Conservation (phyloP, 2,113 vertebrate species). For the Sylvietta virens region DNA sequence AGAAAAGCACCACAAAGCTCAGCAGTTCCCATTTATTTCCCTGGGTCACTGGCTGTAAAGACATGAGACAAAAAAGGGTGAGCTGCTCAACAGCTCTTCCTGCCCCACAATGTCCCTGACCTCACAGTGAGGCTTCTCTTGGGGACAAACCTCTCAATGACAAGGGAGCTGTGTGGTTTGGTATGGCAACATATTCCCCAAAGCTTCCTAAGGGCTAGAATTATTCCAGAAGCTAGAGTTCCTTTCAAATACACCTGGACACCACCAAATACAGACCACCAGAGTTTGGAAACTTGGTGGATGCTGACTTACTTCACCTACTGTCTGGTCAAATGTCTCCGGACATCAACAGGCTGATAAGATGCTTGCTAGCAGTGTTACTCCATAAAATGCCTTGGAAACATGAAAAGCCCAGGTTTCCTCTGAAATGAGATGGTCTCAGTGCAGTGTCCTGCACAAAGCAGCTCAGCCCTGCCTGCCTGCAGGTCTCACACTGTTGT, state of each 20-base stretch:
- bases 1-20: background rate
- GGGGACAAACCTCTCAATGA: background rate
- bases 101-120: fast-evolving
- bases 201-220: background rate
- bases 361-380: background rate
- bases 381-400: background rate
- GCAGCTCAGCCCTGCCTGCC: background rate
- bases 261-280: background rate
- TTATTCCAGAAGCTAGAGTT: background rate
- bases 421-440: background rate
- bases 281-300: background rate
- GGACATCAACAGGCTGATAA: background rate
- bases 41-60: background rate
- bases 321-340: background rate
- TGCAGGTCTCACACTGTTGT: background rate
- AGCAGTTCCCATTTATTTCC: background rate
- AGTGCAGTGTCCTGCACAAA: background rate
- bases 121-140: background rate
- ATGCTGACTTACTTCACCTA: background rate
- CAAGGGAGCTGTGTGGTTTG: background rate
- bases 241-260: background rate
- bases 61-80: background rate
- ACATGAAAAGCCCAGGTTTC: background rate
- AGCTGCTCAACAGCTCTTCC: background rate
- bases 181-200: background rate